phyloP scores from a whole-genome alignment of 2,888 invertebrate species.

The Eupelmus urozonus region DNA sequence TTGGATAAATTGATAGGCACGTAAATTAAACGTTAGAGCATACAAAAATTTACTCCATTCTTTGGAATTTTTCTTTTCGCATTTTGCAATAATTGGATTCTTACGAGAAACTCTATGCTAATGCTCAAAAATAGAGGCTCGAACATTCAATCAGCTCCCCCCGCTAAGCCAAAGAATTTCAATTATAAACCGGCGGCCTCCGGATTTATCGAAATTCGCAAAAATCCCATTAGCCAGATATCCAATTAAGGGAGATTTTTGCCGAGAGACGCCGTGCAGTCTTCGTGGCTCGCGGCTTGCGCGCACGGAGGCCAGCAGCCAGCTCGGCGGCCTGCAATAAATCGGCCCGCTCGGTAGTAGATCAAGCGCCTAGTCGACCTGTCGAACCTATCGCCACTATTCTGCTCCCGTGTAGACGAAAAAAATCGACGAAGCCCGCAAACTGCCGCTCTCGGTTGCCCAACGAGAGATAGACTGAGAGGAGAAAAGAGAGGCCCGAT shows the following conservation, averaged over 20 bases:
- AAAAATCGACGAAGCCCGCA: not conserved
- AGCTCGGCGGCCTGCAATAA: slow-evolving; percentile 22
- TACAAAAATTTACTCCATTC: too few relatives aligned
- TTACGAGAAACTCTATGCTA: too few relatives aligned
- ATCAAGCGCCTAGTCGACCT: slow-evolving; percentile 31
- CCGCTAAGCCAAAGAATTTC: too few relatives aligned
- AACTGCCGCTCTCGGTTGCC: not conserved
- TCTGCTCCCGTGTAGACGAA: not conserved
- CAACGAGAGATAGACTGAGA: not conserved
- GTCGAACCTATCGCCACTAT: slow-evolving; percentile 15
- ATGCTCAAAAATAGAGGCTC: too few relatives aligned
- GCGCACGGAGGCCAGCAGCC: too few relatives aligned
- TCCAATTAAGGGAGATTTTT: slow-evolving; percentile 16
- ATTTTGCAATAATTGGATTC: too few relatives aligned
- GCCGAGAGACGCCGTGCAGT: slow-evolving; percentile 28
- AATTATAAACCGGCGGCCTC: too few relatives aligned
- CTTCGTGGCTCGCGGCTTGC: not conserved
- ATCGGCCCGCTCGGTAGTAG: slow-evolving; percentile 28
- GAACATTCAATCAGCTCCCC: too few relatives aligned
- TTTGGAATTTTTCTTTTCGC: too few relatives aligned
- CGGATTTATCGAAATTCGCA: not conserved
- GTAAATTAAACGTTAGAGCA: too few relatives aligned
- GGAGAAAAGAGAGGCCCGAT: too few relatives aligned
- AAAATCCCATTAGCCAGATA: not conserved
- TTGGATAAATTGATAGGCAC: too few relatives aligned